A percentile compares a stretch with the other conserved stretches of the same genome.
Conservation (phyloP, 2,113 vertebrate genomes). For the Candoia aspera region DNA sequence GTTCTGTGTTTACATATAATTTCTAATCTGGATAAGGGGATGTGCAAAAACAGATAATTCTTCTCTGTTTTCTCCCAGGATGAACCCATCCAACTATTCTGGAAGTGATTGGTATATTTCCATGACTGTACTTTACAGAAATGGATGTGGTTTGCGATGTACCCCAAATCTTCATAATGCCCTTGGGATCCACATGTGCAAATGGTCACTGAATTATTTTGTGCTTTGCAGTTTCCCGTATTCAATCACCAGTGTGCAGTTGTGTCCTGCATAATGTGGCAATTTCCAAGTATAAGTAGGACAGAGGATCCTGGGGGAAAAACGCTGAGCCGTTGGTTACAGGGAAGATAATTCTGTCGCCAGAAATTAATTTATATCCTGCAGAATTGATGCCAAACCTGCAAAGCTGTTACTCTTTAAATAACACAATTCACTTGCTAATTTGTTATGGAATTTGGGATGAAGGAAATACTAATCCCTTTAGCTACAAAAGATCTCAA, state of each 20-base stretch:
- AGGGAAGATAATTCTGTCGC: conserved; percentile 70
- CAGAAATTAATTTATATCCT: conserved; percentile 69
- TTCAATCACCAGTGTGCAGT: conserved; percentile 57
- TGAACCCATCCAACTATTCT: background rate
- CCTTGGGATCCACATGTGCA: background rate
- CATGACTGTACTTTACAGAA: background rate
- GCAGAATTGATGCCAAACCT: conserved; percentile 61
- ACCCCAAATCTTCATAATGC: conserved; percentile 29
- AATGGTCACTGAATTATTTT: conserved; percentile 60
- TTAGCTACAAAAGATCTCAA: background rate
- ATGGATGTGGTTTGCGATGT: background rate
- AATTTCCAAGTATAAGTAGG: conserved; percentile 69
- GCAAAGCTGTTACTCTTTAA: conserved; percentile 51
- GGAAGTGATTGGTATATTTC: background rate
- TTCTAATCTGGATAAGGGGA: background rate
- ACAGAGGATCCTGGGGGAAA: conserved; percentile 67
- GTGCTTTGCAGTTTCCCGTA: conserved; percentile 62
- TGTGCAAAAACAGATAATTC: background rate
- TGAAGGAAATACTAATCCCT: conserved; percentile 9
- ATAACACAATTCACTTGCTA: conserved; percentile 29
- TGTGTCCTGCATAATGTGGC: conserved; percentile 69
- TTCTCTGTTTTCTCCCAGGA: background rate
- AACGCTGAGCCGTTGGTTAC: conserved; percentile 71
- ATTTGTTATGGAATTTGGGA: conserved; percentile 38
- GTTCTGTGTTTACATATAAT: background rate